Base-by-base conservation (phyloP, 2,888 invertebrate genomes). In the Aporophyla nigra region DNA sequence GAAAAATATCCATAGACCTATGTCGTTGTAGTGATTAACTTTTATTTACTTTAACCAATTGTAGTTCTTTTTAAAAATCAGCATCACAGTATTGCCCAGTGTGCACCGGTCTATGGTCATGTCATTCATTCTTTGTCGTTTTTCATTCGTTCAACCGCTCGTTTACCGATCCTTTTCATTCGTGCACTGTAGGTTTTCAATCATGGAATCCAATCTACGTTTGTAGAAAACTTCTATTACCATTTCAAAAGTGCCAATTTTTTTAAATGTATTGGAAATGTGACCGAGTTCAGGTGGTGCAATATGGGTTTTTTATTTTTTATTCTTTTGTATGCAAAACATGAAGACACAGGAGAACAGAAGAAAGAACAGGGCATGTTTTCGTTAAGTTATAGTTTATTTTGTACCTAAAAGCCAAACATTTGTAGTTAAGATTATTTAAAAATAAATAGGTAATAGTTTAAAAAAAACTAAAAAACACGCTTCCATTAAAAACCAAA, bases 121-220 rank as follows among this genome's bases (percentile, higher is more conserved):
- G 16, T 59, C 49, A 71, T 58, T 61, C 68, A 33, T 74, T 70
- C 67, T 69, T 77, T 67, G 21, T 83, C 61, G 46, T 75, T 75
- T 84, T 80, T 40, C 70, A 70, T 84, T 63, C 59, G 14, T 56
- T 58, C 61, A 0, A 58, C 61, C 58, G 40, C 77, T 63, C 59
- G 71, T 65, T 71, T 68, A 69, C 43, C 24, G 49, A 40, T 54
- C 62, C 59, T 49, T 61, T 78, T 74, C 84, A 65, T 80, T 62
- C 58, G 33, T 49, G 69, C 72, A 49, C 40, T 70, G 66, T 63
- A 12, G 66, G 66, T 84, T 83, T 84, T 83, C 82, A 75, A 83
- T 84, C 84, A 63, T 58, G 46, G 54, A 82, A 84, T 75, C 72
- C 82, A 83, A 83, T 83, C 67, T 84, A 62, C 72, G 62, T 75